Percentiles rank a stretch among this genome's conserved stretches.
These are phyloP conservation scores for Saturnia japonica DNA, from an alignment of 2,888 invertebrate species.

Conservation along the genomic window DNA sequence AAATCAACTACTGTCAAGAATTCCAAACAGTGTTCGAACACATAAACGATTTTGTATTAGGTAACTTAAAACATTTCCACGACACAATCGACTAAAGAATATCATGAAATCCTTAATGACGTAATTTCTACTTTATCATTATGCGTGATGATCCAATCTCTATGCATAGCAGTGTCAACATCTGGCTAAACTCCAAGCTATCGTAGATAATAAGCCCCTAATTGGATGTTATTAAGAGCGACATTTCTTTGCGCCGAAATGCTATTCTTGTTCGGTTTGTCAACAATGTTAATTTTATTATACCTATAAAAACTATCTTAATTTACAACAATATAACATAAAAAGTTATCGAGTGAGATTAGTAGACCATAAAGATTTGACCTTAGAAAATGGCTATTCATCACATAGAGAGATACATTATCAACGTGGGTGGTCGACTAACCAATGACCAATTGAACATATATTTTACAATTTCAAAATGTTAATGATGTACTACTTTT, in stretches of 20 bases:
- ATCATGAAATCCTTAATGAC: neutral
- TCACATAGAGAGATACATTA: neutral
- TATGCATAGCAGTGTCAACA: constrained; percentile 27
- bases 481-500: no score
- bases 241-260: constrained; percentile 22
- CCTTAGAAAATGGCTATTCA: neutral
- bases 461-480: no score
- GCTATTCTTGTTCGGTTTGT: constrained; percentile 28
- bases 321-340: neutral
- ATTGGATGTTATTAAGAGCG: constrained; percentile 18
- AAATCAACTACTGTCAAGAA: neutral
- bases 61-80: neutral
- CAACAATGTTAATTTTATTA: constrained; percentile 28
- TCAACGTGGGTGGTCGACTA: neutral
- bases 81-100: neutral
- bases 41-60: neutral
- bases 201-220: constrained; percentile 24
- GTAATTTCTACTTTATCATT: neutral
- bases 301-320: constrained; percentile 23
- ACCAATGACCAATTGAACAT: neutral
- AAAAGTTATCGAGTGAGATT: neutral
- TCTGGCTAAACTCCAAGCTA: constrained; percentile 30
- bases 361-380: neutral
- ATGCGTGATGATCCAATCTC: constrained; percentile 26
- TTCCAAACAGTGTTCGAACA: neutral